Conservation (phyloP, 1,140 invertebrate species). For the Telenomus remus region DNA sequence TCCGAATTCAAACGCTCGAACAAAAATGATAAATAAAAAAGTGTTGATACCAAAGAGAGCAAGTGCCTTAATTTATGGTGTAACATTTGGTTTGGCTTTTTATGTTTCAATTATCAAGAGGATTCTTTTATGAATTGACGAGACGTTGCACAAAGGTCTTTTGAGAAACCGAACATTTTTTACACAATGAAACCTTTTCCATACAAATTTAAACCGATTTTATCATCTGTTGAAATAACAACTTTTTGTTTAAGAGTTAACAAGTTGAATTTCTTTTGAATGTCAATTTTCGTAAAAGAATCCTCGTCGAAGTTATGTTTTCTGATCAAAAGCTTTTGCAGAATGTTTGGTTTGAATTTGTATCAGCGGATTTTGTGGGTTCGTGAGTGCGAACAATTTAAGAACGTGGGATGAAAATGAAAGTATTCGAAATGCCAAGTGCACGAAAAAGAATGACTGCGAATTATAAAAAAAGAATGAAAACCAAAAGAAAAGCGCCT, state of each 20-base stretch:
- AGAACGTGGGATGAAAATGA: too few species aligned
- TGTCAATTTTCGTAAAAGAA: too few species aligned
- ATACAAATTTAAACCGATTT: too few species aligned
- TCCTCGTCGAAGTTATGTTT: background rate
- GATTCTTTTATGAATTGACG: too few species aligned
- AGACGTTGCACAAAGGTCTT: too few species aligned
- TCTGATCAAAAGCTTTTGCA: too few species aligned
- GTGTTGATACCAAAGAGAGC: slow-evolving; percentile 4
- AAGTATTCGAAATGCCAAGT: background rate
- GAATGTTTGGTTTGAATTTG: too few species aligned
- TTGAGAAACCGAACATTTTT: background rate
- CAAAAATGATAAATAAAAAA: background rate
- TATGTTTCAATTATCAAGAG: too few species aligned
- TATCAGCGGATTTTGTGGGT: too few species aligned
- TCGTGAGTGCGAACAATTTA: too few species aligned
- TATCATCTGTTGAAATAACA: too few species aligned
- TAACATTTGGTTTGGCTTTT: background rate
- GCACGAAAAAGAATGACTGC: background rate
- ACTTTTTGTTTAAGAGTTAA: too few species aligned
- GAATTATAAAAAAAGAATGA: background rate
- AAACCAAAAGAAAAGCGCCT: slow-evolving; percentile 13
- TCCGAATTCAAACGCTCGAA: slow-evolving; percentile 3
- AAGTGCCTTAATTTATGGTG: slow-evolving; percentile 48
- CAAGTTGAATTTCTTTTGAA: slow-evolving; percentile 13
- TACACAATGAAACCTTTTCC: background rate